Evolutionary conservation across 2,797 vertebrate genomes (phyloP), one percentile per base, ranked within the genome.

Genomic region (Smutsia gigantea): DNA sequence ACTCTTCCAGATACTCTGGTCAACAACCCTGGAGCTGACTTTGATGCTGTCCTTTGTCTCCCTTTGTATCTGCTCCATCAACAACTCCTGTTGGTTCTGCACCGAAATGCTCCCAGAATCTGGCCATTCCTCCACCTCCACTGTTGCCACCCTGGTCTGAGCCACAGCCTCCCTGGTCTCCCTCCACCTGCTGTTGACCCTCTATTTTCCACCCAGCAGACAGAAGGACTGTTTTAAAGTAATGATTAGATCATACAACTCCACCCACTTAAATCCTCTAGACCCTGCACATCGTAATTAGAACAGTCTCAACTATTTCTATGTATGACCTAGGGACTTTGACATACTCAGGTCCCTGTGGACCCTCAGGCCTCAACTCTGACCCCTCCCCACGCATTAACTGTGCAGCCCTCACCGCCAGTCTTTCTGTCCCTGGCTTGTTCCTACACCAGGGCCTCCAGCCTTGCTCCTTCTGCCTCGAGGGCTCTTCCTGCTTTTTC

Each of bases 321-420:
- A 7, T 4, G 17, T 59, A 69, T 4, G 21, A 34, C 25, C 46
- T 71, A 21, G 21, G 89, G 78, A 46, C 23, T 55, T 39, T 12
- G 34, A 57, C 39, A 55, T 4, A 5, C 29, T 11, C 1, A 0
- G 85, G 25, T 15, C 42, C 42, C 46, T 68, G 15, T 34, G 2
- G 2, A 18, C 34, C 37, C 25, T 46, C 1, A 46, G n/a, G 68
- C 71, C 57, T 61, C 31, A 53, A 0, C 46, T 46, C 34, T 21
- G 51, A 53, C 75, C 71, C 0, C 4, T 2, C 4, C 18, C 18
- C 2, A 13, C 21, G 64, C 11, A 25, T 19, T 27, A 8, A 75
- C 66, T 13, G 53, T 66, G 75, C 27, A 4, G 57, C 3, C 18
- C 46, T 63, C 57, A 4, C 0, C 7, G 55, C 61, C 0, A 1